Base-by-base conservation (phyloP, 2,888 invertebrate genomes). In the Copidosoma aretas region DNA sequence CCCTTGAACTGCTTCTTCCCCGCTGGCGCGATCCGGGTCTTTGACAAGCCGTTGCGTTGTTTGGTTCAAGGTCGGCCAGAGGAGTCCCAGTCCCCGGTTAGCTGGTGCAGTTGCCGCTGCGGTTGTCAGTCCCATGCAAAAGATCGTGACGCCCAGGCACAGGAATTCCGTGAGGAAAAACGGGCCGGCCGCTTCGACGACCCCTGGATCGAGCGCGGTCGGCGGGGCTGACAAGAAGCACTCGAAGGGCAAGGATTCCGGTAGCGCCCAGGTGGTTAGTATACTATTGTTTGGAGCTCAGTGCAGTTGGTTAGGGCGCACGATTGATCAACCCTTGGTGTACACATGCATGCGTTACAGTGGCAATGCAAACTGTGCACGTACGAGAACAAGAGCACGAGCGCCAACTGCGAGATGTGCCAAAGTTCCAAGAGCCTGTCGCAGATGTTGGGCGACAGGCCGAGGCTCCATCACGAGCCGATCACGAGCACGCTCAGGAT, bases 321-420 rank as follows among this genome's bases (percentile, higher is more conserved):
- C n/a, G n/a, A n/a, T n/a, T n/a, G n/a, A n/a, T n/a, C n/a, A n/a
- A n/a, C n/a, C n/a, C 1, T 10, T 14, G 3, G 17, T 21, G 49
- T 46, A 21, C 3, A 21, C 15, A n/a, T 53, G 8, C 21, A 53
- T 46, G 17, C 32, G n/a, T 39, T 70, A 10, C 69, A 83, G 68
- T 93, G 93, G 93, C 89, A 92, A 71, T 94, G 94, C 78, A 87
- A 89, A 52, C 88, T 92, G 60, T 94, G 94, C 81, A 94, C 94
- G 17, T 94, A 89, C 80, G 90, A 91, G 84, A 94, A 94, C 82
- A 87, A 87, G 25, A 86, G 86, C 67, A 86, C 86, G 5, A 86
- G 86, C 57, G 87, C 86, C 51, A 86, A 86, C 21, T 92, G 92
- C 82, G 92, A 92, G 80, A 92, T 92, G 93, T 91, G 93, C 85